Base-by-base conservation (phyloP, 2,888 invertebrate species). In the Diarsia brunnea region DNA sequence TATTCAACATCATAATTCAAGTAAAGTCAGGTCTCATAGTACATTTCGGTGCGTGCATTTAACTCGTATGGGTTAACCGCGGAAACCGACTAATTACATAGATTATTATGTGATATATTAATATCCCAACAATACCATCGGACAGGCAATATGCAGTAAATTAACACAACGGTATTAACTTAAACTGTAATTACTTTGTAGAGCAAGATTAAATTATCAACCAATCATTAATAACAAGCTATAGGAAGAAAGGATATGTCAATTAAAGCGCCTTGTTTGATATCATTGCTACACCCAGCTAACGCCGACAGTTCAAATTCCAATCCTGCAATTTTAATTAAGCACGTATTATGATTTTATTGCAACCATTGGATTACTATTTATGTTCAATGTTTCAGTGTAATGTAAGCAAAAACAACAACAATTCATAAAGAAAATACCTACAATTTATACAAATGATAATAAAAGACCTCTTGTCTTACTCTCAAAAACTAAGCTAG, bases 141-240 rank as follows among this genome's bases (percentile, higher is more conserved):
- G 24, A 47, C 19, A 71, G 49, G 31, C 64, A 65, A 27, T 73
- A 73, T 60, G 45, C 64, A 65, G 31, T 47, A 31, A 45, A 79
- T 65, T 45, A 53, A 24, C 31, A 38, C 14, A 27, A 27, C 64
- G 19, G 4, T 21, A 8, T 58, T 66, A 10, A 75, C 47, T 21
- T 47, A 16, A 16, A 75, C 31, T 53, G 63, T 1, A 45, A 31
- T 43, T 51, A 8, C n/a, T n/a, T n/a, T n/a, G n/a, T 19, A 21
- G n/a, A 5, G 24, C 16, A 24, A 31, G 53, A 31, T 45, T 43
- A 4, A 14, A 43, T 51, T 16, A 73, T 51, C 49, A 60, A 27
- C 27, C 43, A 61, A 51, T n/a, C 10, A 24, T n/a, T 14, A n/a
- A 45, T 14, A 19, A 53, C 69, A 31, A 24, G 31, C 21, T 31